These are phyloP conservation scores for Xenopus laevis DNA, from an alignment of 2,113 vertebrate genomes.

Conservation along the genomic window DNA sequence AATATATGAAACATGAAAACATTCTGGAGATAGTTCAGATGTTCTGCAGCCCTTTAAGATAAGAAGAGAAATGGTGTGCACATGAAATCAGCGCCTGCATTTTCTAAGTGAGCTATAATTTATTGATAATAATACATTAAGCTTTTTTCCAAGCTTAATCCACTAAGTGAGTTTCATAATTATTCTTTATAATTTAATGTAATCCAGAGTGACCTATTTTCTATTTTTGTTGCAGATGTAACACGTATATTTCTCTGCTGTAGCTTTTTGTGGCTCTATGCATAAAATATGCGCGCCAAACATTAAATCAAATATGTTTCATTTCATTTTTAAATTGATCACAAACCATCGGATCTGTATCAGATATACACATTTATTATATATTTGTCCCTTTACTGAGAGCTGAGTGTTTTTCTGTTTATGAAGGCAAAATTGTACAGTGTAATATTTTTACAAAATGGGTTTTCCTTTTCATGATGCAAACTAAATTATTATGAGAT, in stretches of 20 bases:
- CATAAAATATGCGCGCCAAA: neutral
- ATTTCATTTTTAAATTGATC: neutral
- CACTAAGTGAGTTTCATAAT: constrained; percentile 6
- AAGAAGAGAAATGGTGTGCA: neutral
- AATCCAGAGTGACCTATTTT: constrained; percentile 7
- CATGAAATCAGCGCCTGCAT: neutral
- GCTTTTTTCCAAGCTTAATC: constrained; percentile 18
- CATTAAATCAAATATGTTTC: neutral
- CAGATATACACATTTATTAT: neutral
- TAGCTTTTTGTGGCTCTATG: neutral
- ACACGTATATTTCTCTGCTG: neutral
- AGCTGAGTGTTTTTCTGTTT: neutral
- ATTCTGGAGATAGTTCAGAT: too few species aligned
- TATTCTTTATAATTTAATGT: constrained; percentile 22
- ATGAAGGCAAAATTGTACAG: neutral
- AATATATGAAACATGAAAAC: too few species aligned
- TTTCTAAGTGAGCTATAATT: constrained; percentile 29
- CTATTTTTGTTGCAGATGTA: neutral
- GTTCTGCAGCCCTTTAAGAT: neutral
- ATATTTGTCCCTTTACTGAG: too few species aligned
- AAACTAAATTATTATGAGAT: too few species aligned
- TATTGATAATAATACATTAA: constrained; percentile 29
- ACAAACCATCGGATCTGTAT: neutral
- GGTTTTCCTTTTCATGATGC: too few species aligned
- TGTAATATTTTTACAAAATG: too few species aligned